phyloP scores from a whole-genome alignment of 2,797 vertebrate genomes.

The Malurus splendens region DNA sequence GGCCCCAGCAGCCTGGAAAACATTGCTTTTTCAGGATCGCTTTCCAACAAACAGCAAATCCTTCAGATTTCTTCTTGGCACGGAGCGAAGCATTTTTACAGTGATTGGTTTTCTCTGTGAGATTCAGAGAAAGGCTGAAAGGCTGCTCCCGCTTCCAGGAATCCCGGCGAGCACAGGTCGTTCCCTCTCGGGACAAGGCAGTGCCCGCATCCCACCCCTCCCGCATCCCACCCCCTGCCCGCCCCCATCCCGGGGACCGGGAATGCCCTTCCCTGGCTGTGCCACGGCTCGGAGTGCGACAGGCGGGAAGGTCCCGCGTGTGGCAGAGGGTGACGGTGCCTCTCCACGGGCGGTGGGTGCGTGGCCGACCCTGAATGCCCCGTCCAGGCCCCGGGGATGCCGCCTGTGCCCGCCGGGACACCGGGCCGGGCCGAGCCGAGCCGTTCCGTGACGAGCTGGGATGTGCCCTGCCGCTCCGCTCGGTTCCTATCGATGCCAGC shows the following conservation, averaged over 20 bases:
- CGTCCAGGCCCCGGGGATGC: neutral
- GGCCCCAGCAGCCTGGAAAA: constrained; percentile 22
- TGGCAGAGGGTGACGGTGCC: neutral
- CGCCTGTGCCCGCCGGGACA: neutral
- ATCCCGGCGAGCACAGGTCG: neutral
- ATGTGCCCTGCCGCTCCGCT: neutral
- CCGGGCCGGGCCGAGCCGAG: neutral
- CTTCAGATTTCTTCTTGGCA: neutral
- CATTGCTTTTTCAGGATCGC: neutral
- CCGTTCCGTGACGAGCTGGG: neutral
- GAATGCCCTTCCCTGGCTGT: neutral
- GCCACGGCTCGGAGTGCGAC: fast-evolving
- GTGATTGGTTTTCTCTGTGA: neutral
- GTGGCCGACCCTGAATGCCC: neutral
- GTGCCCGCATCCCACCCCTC: neutral
- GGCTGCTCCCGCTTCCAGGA: constrained; percentile 17
- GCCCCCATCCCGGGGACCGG: neutral
- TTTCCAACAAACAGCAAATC: constrained; percentile 20
- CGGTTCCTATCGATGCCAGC: neutral
- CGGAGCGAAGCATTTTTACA: neutral
- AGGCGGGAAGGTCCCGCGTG: neutral
- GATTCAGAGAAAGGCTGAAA: constrained; percentile 8
- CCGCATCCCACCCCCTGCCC: neutral
- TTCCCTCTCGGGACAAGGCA: neutral
- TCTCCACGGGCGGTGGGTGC: neutral